Evolutionary conservation across 2,797 vertebrate species (phyloP), one percentile per base, ranked within the genome.

Genomic region (Sebastes goodei): DNA sequence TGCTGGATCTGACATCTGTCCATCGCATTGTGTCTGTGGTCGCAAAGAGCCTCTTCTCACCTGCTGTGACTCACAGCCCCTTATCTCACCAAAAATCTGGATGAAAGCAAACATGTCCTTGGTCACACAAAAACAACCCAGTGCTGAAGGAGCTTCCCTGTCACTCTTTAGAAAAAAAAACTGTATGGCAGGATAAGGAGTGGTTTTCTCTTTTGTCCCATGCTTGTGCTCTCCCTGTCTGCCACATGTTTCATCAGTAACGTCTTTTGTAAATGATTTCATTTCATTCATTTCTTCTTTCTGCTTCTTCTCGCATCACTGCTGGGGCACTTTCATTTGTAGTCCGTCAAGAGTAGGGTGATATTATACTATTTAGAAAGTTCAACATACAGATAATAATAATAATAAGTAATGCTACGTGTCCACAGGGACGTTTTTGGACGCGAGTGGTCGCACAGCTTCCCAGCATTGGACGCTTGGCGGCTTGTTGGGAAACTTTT

Each of bases 21-120:
- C 29, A 21, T 71, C 23, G 84, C 32, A 33, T 52, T 74, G 73
- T 68, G 53, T 82, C 67, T 49, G 57, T 35, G 20, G 52, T 76
- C 12, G 27, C 71, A 82, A 27, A 70, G 60, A 77, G 46, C n/a
- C 33, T 62, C n/a, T 8, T 46, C 21, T 59, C 57, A 66, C 53
- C 42, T 67, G 68, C 27, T 46, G 35, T 76, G 75, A 73, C 61
- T 77, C 69, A 76, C 32, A 17, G 27, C 62, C 23, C 29, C 11
- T 67, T 46, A 27, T 35, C 46, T 76, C 53, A n/a, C 14, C 23
- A n/a, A 62, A 53, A 67, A 73, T 65, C 35, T 53, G 10, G 38
- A 67, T 76, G 38, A 82, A 81, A 81, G 65, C 55, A 66, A 78
- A 67, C 17, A 32, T 23, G 29, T 25, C 33, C 3, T 6, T 17